phyloP scores from a whole-genome alignment of 2,113 vertebrate genomes.

The Turnix velox region DNA sequence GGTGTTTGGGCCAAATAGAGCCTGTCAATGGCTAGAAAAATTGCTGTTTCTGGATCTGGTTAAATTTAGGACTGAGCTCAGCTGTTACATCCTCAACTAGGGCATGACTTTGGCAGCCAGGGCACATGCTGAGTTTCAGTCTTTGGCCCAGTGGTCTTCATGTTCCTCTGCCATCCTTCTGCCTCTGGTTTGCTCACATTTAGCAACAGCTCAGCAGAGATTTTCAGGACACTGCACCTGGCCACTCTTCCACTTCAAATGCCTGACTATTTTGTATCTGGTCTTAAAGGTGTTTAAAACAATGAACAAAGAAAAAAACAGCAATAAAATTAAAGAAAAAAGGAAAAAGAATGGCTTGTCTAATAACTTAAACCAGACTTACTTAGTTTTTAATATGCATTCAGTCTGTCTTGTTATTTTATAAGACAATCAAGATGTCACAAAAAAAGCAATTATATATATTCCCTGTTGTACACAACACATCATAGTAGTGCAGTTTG shows the following conservation, averaged over 20 bases:
- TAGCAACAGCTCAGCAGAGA: background rate
- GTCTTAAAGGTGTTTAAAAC: background rate
- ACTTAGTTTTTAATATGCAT: background rate
- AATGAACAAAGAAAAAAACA: background rate
- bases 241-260: background rate
- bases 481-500: background rate
- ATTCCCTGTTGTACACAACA: background rate
- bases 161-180: background rate
- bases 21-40: background rate
- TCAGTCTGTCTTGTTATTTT: background rate
- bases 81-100: background rate
- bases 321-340: background rate
- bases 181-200: background rate
- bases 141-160: background rate
- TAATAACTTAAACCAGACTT: background rate
- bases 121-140: background rate
- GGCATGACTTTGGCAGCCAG: background rate
- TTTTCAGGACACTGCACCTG: background rate
- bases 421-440: background rate
- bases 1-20: background rate
- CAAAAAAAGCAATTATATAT: background rate
- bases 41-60: background rate
- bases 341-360: background rate
- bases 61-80: background rate
- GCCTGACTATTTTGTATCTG: background rate